Evolutionary conservation across 1,140 invertebrate genomes (phyloP), one percentile per base, ranked within the genome.

Genomic region (Brachionus calyciflorus): DNA sequence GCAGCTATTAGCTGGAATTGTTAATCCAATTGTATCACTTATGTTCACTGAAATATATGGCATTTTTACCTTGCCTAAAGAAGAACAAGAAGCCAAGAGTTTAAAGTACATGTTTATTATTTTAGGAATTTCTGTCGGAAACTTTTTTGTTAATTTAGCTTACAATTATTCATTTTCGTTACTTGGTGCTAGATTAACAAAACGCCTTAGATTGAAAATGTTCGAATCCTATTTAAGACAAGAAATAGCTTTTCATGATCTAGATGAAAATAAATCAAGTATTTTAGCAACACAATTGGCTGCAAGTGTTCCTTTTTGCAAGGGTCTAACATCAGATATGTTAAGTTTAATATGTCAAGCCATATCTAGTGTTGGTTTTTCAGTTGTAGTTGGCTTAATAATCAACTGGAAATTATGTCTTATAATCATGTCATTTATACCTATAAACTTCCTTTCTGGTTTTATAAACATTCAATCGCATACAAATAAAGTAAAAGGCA

Each of bases 341-440:
- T 78, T 88, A 12, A 86, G 86, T 4, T 80, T 79, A 6, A 78
- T 86, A 4, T 78, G 88, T 41, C 83, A 86, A 73, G 83, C 87
- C 37, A 84, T 86, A 41, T 81, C 88, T 30, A 79, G 82, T 0
- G 88, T 89, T 24, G 90, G 89, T 6, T 81, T 93, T 7, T 83
- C 89, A 5, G 0, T 88, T 92, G 80, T 91, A 1, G 88, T 92
- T 80, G 91, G 6, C 88, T 94, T 48, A 40, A 81, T 89, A 19
- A 90, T 89, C 79, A 91, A 91, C 77, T 94, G 92, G 92, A 88
- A 91, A 81, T 84, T 94, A 2, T 90, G 92, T 1, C 83, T 93
- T 2, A 88, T 93, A 10, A 92, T 93, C 78, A 82, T 94, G 26
- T 87, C 89, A 28, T 89, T 91, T 10, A 87, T 91, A 41, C 92